Conservation (phyloP, 2,797 vertebrate species). For the Erithacus rubecula region DNA sequence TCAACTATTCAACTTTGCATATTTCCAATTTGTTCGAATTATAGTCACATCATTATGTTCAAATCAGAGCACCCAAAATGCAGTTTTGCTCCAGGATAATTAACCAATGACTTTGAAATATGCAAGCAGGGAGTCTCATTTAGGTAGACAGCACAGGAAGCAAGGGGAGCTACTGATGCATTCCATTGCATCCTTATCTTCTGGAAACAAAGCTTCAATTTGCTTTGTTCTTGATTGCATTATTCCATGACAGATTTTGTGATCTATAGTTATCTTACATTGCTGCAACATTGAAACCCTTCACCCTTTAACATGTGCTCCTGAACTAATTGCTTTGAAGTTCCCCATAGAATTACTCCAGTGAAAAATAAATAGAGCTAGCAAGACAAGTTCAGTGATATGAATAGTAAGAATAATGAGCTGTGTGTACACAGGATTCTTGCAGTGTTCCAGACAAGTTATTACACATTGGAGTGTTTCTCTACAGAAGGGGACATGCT, state of each 20-base stretch:
- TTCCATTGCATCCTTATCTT: constrained; percentile 56
- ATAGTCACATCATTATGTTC: constrained; percentile 56
- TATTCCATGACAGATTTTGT: constrained; percentile 69
- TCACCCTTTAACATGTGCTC: constrained; percentile 56
- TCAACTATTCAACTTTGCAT: constrained; percentile 47
- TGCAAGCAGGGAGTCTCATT: constrained; percentile 60
- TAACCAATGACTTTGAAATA: constrained; percentile 69
- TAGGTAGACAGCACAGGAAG: constrained; percentile 59
- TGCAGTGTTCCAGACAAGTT: not conserved
- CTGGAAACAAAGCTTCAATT: constrained; percentile 59
- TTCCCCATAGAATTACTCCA: constrained; percentile 20
- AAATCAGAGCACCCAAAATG: constrained; percentile 54
- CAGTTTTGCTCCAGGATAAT: constrained; percentile 60
- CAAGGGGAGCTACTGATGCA: constrained; percentile 46
- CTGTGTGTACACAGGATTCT: not conserved
- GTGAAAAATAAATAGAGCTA: constrained; percentile 42
- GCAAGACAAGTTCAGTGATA: constrained; percentile 5
- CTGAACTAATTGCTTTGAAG: constrained; percentile 66
- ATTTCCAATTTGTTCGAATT: constrained; percentile 64
- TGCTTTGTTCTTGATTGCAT: constrained; percentile 60
- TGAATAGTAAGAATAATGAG: not conserved
- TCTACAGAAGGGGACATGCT: not conserved
- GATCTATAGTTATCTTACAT: constrained; percentile 69
- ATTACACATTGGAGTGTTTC: not conserved
- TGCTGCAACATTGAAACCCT: constrained; percentile 60